Percentiles rank a stretch among this genome's conserved stretches.
These are phyloP conservation scores for Heliothis subflexa DNA, from an alignment of 1,140 invertebrate species.

Conservation along the genomic window DNA sequence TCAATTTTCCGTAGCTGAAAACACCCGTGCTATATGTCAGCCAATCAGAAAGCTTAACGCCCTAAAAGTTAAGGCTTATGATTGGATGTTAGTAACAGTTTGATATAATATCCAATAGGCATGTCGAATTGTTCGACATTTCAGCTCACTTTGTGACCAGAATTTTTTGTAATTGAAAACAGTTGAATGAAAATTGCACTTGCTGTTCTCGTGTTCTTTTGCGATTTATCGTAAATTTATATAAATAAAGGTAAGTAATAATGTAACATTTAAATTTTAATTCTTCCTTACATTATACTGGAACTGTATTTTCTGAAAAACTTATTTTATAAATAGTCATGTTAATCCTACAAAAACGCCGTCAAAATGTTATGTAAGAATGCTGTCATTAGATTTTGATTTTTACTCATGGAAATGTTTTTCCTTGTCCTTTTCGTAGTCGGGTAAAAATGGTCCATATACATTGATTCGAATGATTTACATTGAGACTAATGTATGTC, in stretches of 20 bases:
- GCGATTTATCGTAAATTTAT: constrained; percentile 29
- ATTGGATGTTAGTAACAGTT: not conserved
- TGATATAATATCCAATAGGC: constrained; percentile 3
- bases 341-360: constrained; percentile 12
- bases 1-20: constrained; percentile 3
- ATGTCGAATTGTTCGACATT: not conserved
- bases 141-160: not conserved
- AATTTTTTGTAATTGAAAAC: constrained; percentile 33
- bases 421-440: not conserved
- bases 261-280: not conserved
- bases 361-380: constrained; percentile 70
- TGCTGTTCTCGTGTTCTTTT: constrained; percentile 45
- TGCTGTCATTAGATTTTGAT: constrained; percentile 39
- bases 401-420: constrained; percentile 13
- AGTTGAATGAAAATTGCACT: constrained; percentile 42
- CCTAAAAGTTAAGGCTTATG: constrained; percentile 9
- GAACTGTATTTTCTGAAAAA: too few relatives aligned
- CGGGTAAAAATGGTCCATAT: not conserved
- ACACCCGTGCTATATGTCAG: not conserved
- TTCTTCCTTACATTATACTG: not conserved
- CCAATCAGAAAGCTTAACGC: constrained; percentile 16
- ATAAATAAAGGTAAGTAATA: constrained; percentile 46
- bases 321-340: too few relatives aligned
- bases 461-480: not conserved
- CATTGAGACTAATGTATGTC: not conserved